Percentiles rank a stretch among this genome's conserved stretches.
Evolutionary conservation across 1,140 invertebrate genomes (phyloP).

Genomic region (silkworm (Bombyx mori)): DNA sequence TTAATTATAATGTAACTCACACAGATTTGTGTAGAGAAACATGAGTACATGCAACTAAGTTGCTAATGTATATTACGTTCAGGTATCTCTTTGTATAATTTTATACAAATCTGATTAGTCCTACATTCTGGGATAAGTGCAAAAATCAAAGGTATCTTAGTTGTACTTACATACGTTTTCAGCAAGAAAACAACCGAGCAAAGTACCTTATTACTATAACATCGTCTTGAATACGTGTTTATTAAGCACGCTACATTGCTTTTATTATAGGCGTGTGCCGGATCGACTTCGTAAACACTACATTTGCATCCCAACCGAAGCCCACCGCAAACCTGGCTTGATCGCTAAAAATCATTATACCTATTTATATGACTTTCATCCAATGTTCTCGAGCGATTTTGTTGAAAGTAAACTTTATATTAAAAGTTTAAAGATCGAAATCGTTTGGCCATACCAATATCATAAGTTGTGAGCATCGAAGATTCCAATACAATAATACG

Average conservation of each 20-base stretch:
- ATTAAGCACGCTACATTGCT: slow-evolving; percentile 31
- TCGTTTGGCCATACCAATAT: slow-evolving; percentile 17
- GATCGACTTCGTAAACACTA: slow-evolving; percentile 43
- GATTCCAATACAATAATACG: slow-evolving; percentile 62
- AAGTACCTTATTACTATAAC: slow-evolving; percentile 13
- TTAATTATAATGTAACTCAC: too few species aligned
- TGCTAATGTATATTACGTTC: too few species aligned
- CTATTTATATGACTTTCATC: slow-evolving; percentile 37
- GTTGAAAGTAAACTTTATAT: slow-evolving; percentile 32
- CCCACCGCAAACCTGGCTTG: slow-evolving; percentile 61
- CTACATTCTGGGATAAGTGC: too few species aligned
- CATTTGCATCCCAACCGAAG: slow-evolving; percentile 57
- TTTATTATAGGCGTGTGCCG: slow-evolving; percentile 49
- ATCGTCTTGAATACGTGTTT: slow-evolving; percentile 24
- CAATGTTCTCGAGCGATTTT: background rate
- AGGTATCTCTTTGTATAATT: too few species aligned
- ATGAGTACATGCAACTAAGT: too few species aligned
- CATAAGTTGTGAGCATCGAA: slow-evolving; percentile 39
- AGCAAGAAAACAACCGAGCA: slow-evolving; percentile 4
- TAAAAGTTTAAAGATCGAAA: slow-evolving; percentile 20
- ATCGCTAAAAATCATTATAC: slow-evolving; percentile 63
- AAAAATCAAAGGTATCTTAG: too few species aligned
- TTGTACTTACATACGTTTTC: too few species aligned
- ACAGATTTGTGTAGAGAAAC: too few species aligned
- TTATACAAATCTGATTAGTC: too few species aligned